Base-by-base conservation (phyloP, 2,797 vertebrate genomes). In the Valencia hispanica region DNA sequence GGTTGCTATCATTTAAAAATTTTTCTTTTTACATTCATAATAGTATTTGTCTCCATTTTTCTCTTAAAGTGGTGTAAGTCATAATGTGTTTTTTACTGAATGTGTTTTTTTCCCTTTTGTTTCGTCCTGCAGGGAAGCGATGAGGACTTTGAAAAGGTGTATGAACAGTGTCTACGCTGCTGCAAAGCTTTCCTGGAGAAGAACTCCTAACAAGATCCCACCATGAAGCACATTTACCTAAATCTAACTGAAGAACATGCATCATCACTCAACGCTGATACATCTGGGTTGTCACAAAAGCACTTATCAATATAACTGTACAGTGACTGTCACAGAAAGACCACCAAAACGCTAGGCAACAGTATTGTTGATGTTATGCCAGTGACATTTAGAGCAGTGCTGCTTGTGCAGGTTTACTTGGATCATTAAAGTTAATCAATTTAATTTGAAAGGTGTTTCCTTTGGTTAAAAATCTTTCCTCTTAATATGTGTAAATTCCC, bases 71-170 rank as follows among this genome's bases (percentile, higher is more conserved):
- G 8, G 6, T 39, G 10, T 36, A 39, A 65, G 61, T 39, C 20
- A 32, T 1, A 69, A 1, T 70, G 14, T 43, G 43, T 55, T 10
- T 69, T 20, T 77, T 27, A 18, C 43, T 71, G 50, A 43, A 79
- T 5, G 32, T 47, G 73, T 14, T 70, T 77, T 48, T 17, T 53
- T 79, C 25, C 72, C 53, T 25, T 48, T 7, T 25, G 34, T 74
- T 86, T 63, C 25, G 20, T 2, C 61, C 20, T 20, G 41, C 74
- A 99, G 97, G 98, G 97, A 36, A 95, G 82, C 0, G 97, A 97
- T 59, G 92, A 96, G 59, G 97, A 99, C 94, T 99, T 99, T 84
- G 98, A 99, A 92, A 95, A 91, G 36, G 98, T 99, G 85, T 99
- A 99, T 0, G 92, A 98, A 86, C 98, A 99, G 85, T 99, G 98